phyloP scores from a whole-genome alignment of 2,888 invertebrate species.

The Caenorhabditis afra region DNA sequence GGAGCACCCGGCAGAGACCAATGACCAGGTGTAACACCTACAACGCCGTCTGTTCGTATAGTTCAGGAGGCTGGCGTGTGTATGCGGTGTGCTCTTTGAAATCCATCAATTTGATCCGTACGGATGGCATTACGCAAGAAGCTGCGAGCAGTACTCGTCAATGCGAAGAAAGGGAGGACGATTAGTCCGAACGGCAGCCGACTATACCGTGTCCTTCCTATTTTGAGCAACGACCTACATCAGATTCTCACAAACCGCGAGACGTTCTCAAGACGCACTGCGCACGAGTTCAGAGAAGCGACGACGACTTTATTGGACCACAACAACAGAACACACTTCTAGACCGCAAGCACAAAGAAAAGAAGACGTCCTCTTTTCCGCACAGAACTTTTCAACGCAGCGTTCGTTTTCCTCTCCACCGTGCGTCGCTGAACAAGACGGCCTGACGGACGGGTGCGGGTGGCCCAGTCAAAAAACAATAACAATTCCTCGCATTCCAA shows the following conservation, averaged over 20 bases:
- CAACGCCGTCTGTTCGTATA: constrained; percentile 33
- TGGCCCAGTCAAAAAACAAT: constrained; percentile 53
- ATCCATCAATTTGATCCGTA: constrained; percentile 6
- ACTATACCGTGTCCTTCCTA: constrained; percentile 15
- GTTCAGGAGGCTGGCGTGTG: background rate
- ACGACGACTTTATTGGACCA: background rate
- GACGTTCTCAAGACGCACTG: constrained; percentile 2
- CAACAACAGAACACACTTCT: constrained; percentile 5
- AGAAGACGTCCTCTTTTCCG: background rate
- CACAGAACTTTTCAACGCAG: constrained; percentile 20
- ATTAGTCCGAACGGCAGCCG: constrained; percentile 8
- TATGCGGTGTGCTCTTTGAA: constrained; percentile 42
- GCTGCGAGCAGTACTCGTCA: constrained; percentile 1
- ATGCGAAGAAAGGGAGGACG: background rate
- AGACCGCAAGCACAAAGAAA: too few relatives aligned
- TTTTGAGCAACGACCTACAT: background rate
- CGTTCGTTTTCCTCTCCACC: background rate
- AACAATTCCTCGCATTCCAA: constrained; percentile 51
- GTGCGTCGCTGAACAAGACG: constrained; percentile 25
- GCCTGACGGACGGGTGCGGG: constrained; percentile 36
- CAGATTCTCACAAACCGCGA: constrained; percentile 5
- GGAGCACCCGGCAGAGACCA: constrained; percentile 18
- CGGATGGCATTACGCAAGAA: constrained; percentile 12
- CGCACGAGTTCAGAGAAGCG: background rate
- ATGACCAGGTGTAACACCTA: constrained; percentile 50